Evolutionary conservation across 1,140 invertebrate genomes (phyloP), one percentile per base, ranked within the genome.

Genomic region (Araneus ventricosus): DNA sequence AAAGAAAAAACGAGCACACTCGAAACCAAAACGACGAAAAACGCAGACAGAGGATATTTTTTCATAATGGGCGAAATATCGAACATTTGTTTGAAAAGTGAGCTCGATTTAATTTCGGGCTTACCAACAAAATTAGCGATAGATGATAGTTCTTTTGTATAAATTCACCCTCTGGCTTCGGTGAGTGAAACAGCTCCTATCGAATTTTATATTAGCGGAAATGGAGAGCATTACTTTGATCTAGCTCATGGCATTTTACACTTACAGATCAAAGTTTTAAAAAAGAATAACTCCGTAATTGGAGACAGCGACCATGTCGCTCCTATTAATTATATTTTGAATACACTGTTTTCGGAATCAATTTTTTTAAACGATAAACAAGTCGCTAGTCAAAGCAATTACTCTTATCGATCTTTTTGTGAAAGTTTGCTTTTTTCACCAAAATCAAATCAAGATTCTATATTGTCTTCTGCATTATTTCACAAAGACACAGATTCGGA

Each of bases 321-420:
- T 39, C 75, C 57, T 41, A 39, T 84, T 37, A 91, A 91, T 91
- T 84, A 91, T 63, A 41, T 84, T n/a, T 63, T 91, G 8, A 91
- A 91, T 41, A 63, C 75, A 10, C 7, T 59, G 52, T 84, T 91
- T 84, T 91, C 75, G 0, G 52, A 82, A 61, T 37, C n/a, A 34
- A n/a, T 84, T 39, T 91, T 61, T 84, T 37, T 82, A 84, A 91
- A 91, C 63, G 75, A 91, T 63, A 91, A 91, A 45, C 89, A 82
- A 37, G 59, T 91, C 63, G 22, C 89, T 39, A 70, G 59, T 6
- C 89, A 91, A 84, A 63, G 22, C 1, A 91, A 91, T 84, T 87
- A 87, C 14, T 27, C 59, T 41, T 88, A 67, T 70, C 57, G 86
- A 20, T 67, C 20, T 61, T 88, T 63, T 88, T 63, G 67, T 0